Conservation (phyloP, 1,140 invertebrate species). For the Lepidotrigona ventralis region DNA sequence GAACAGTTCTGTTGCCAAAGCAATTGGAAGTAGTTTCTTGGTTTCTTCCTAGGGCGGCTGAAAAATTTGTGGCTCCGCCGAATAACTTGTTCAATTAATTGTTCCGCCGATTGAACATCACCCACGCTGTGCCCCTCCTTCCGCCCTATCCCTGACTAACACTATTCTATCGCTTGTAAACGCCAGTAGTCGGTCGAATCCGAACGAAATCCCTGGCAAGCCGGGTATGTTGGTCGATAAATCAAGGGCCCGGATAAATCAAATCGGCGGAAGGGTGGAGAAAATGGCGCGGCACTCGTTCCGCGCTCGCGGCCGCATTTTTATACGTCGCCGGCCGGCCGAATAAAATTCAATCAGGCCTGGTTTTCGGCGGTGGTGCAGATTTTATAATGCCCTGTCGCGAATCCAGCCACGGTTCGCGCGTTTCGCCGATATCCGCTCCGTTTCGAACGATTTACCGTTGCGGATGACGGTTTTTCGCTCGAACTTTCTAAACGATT, state of each 20-base stretch:
- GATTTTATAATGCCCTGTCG: constrained; percentile 29
- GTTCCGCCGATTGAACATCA: constrained; percentile 29
- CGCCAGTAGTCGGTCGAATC: constrained; percentile 19
- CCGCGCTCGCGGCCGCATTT: constrained; percentile 23
- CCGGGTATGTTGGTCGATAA: constrained; percentile 20
- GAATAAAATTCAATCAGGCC: constrained; percentile 48
- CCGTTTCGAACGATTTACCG: constrained; percentile 12
- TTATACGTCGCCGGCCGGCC: constrained; percentile 32
- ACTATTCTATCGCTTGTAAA: constrained; percentile 26
- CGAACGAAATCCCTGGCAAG: constrained; percentile 18
- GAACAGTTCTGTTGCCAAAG: background rate
- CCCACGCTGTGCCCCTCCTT: no score
- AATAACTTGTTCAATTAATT: constrained; percentile 35
- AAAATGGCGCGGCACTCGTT: constrained; percentile 3
- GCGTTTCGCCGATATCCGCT: constrained; percentile 21
- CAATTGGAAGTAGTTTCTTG: background rate
- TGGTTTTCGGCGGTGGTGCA: background rate
- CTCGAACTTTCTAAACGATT: background rate
- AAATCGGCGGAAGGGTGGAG: constrained; percentile 32
- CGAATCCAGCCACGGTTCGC: constrained; percentile 12
- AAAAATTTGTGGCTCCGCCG: constrained; percentile 14
- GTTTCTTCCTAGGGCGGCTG: background rate
- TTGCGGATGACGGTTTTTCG: background rate
- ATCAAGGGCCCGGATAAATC: constrained; percentile 42
- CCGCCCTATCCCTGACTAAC: background rate